Base-by-base conservation (phyloP, 2,888 invertebrate species). In the Isoperla grammatica region DNA sequence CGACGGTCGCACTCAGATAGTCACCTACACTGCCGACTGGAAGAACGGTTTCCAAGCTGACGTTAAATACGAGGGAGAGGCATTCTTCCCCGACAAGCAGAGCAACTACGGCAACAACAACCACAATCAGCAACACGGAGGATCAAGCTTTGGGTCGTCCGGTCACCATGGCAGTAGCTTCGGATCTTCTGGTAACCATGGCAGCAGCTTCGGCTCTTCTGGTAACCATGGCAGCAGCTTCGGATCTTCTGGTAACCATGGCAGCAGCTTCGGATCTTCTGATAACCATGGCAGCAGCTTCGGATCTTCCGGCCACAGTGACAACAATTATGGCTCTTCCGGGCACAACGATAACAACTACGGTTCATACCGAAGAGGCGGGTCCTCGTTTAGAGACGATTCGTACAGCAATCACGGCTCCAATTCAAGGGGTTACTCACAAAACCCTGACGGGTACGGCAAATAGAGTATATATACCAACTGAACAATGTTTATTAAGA, bases 41-140 rank as follows among this genome's bases (percentile, higher is more conserved):
- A 88, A 90, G 72, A 88, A 87, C 68, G 93, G 93, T 37, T 93
- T 88, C 76, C 89, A 90, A 69, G 93, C 93, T 66, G 89, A 91
- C 77, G 90, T 92, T n/a, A 78, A 81, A 63, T 86, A 88, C 71
- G 87, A 88, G 69, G 88, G 87, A 0, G 81, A 83, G 63, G 86
- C 87, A 0, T 77, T 75, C 19, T 87, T 83, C 67, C 75, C 74
- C 49, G 66, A 67, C 56, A 12, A 53, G 39, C 39, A 42, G 15
- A 69, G 72, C 56, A 67, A 71, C 59, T 70, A 71, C 56, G 68
- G 69, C 11, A 68, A 68, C 58, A 64, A 60, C 15, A 15, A 19
- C 9, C 15, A 46, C 46, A 46, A 17, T 22, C 2, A 46, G 6
- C 12, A 20, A 17, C 9, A 20, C 46, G 22, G 13, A 8, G 29